Conservation (phyloP, 92 coral and sea anemone genomes). For the Metridium senile region DNA sequence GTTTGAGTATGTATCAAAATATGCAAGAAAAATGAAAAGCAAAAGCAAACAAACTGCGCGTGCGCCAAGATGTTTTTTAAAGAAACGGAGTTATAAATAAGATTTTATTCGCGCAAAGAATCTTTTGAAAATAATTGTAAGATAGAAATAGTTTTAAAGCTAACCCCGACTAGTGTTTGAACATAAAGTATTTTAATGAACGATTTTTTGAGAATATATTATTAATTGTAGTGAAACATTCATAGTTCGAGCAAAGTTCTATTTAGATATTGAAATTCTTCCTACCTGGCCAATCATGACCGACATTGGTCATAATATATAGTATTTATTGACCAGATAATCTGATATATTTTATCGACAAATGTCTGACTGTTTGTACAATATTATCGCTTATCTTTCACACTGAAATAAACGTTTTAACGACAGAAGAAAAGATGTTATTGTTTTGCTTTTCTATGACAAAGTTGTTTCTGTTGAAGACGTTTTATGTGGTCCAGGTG, state of each 20-base stretch:
- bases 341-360: slow-evolving; percentile 1
- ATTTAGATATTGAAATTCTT: slow-evolving; percentile 2
- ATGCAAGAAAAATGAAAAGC: neutral
- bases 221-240: too few species aligned
- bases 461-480: neutral
- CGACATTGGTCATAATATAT: neutral
- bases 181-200: slow-evolving; percentile 7
- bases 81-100: neutral
- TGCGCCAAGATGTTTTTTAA: neutral
- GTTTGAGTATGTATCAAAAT: neutral
- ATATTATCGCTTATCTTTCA: slow-evolving; percentile 1
- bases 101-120: neutral
- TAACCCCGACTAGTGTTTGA: neutral
- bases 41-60: neutral
- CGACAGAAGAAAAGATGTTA: neutral
- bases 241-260: neutral
- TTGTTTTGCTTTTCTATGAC: neutral
- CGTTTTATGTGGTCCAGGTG: too few species aligned
- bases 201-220: slow-evolving; percentile 3
- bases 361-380: neutral
- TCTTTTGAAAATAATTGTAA: slow-evolving; percentile 2
- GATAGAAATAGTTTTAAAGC: neutral
- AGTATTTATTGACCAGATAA: slow-evolving; percentile 17
- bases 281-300: neutral
- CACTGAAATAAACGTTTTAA: slow-evolving; percentile 25